Percentiles rank a stretch among this genome's conserved stretches.
Evolutionary conservation across 2,797 vertebrate species (phyloP).

Genomic region (Selene dorsalis): DNA sequence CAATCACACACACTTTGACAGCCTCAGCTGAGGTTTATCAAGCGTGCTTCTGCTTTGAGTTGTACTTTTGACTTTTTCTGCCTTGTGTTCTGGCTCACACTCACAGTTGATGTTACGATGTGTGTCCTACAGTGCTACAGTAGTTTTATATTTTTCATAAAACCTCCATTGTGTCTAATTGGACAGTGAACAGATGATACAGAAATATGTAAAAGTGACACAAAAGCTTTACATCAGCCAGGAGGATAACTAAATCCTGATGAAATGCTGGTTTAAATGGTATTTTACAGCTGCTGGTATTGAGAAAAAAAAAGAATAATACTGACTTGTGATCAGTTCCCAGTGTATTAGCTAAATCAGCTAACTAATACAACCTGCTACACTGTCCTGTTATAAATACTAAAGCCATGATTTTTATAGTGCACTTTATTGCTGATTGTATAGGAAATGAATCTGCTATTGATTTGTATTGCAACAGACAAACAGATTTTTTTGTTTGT

Average conservation of each 20-base stretch:
- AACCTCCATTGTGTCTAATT: neutral
- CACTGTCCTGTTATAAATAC: neutral
- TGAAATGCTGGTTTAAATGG: neutral
- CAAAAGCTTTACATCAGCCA: neutral
- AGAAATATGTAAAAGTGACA: neutral
- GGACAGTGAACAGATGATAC: neutral
- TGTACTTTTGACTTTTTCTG: conserved; percentile 15
- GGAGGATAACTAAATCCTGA: neutral
- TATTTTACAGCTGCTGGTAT: neutral
- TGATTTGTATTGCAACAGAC: neutral
- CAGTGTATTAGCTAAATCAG: neutral
- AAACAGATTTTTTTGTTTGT: neutral
- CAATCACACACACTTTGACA: conserved; percentile 8
- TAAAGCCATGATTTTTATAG: neutral
- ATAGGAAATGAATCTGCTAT: neutral
- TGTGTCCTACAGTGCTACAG: neutral
- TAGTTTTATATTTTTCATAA: conserved; percentile 1
- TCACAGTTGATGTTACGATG: neutral
- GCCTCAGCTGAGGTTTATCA: conserved; percentile 19
- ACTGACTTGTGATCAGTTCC: neutral
- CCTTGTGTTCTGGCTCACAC: conserved; percentile 12
- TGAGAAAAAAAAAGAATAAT: neutral
- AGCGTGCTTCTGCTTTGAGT: conserved; percentile 7
- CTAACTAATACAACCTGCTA: neutral
- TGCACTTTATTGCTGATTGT: neutral